Evolutionary conservation across 2,888 invertebrate genomes (phyloP).

Genomic region (Ophonus ardosiacus): DNA sequence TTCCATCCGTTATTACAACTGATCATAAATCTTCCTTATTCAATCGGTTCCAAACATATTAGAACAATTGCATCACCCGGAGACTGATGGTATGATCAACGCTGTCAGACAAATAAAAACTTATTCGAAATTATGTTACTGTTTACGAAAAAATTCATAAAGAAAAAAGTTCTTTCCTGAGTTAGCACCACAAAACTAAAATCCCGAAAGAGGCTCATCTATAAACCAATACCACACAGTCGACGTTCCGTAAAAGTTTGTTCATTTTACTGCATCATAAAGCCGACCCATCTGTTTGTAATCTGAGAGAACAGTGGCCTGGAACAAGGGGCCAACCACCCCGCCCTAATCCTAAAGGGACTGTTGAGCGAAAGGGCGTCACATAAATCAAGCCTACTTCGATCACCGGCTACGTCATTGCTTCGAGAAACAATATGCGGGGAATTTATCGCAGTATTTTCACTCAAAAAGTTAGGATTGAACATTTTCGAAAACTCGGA

Average conservation of each 20-base stretch:
- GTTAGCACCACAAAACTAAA: not conserved
- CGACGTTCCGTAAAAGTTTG: slow-evolving; percentile 45
- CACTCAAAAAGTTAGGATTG: slow-evolving; percentile 7
- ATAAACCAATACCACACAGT: slow-evolving; percentile 21
- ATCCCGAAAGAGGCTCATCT: slow-evolving; percentile 27
- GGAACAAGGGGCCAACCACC: slow-evolving; percentile 17
- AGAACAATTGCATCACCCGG: too few species aligned
- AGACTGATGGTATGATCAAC: too few species aligned
- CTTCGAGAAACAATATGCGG: slow-evolving; percentile 35
- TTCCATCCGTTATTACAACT: too few species aligned
- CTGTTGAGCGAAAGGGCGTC: slow-evolving; percentile 32
- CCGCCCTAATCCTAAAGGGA: slow-evolving; percentile 1
- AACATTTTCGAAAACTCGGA: not conserved
- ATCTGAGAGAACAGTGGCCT: slow-evolving; percentile 36
- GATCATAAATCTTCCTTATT: too few species aligned
- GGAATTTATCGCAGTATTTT: slow-evolving; percentile 41
- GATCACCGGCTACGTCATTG: slow-evolving; percentile 39
- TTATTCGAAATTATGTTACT: too few species aligned
- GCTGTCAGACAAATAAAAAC: too few species aligned
- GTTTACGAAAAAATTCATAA: not conserved
- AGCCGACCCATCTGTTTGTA: slow-evolving; percentile 58
- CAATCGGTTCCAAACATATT: too few species aligned
- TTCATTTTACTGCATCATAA: slow-evolving; percentile 60
- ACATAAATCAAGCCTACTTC: slow-evolving; percentile 35
- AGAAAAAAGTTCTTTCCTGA: not conserved